phyloP scores from a whole-genome alignment of 2,113 vertebrate species.

The Sylvilagus bachmani region DNA sequence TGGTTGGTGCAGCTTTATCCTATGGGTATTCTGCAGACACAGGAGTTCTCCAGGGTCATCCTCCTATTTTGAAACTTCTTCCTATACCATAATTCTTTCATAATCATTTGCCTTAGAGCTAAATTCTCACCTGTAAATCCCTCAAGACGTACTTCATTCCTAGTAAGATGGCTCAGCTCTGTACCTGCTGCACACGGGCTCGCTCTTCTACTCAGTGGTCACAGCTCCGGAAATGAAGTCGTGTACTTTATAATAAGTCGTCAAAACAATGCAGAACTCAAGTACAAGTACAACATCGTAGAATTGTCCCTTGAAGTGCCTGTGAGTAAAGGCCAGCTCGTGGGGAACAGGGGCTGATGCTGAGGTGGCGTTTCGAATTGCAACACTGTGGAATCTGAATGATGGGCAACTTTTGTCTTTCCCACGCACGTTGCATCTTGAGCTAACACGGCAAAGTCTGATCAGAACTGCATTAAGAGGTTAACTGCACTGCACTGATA shows the following conservation, averaged over 20 bases:
- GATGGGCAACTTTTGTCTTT: neutral
- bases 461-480: neutral
- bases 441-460: neutral
- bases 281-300: neutral
- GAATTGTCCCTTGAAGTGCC: neutral
- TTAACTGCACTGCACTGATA: neutral
- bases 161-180: neutral
- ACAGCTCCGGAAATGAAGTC: neutral
- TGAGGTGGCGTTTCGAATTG: neutral
- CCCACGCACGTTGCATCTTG: neutral
- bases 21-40: neutral
- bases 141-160: neutral
- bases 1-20: neutral
- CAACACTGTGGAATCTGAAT: neutral
- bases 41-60: neutral
- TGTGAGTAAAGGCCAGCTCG: neutral
- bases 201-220: neutral
- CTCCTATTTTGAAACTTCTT: slow-evolving; percentile 26
- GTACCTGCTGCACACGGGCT: neutral
- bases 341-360: neutral
- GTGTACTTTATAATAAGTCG: neutral
- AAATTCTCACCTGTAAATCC: neutral
- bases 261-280: neutral
- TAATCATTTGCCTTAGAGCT: neutral
- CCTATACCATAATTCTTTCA: neutral